These are phyloP conservation scores for Gymnodraco acuticeps DNA, from an alignment of 2,797 vertebrate genomes.

Conservation along the genomic window DNA sequence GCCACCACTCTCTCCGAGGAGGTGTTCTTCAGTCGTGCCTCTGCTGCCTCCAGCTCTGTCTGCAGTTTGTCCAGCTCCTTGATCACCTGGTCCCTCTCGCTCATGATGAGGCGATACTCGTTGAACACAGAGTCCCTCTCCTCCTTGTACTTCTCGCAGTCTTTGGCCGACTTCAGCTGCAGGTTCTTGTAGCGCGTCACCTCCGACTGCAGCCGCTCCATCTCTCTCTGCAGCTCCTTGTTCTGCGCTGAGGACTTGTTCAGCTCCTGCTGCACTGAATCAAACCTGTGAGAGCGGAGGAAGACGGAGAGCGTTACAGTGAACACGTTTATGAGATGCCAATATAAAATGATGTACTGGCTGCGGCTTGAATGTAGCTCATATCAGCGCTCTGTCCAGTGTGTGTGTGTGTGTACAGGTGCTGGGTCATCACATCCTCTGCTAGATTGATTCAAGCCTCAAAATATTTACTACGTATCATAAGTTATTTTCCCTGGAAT, in stretches of 20 bases:
- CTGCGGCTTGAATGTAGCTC: slow-evolving; percentile 18
- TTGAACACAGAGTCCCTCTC: slow-evolving; percentile 98
- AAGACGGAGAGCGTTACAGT: background rate
- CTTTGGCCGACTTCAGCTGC: slow-evolving; percentile 93
- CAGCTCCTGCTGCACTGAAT: slow-evolving; percentile 94
- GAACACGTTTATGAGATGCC: background rate
- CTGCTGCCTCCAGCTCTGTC: slow-evolving; percentile 94
- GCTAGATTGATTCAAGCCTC: slow-evolving; percentile 88
- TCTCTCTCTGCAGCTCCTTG: slow-evolving; percentile 96
- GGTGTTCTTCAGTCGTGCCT: slow-evolving; percentile 95
- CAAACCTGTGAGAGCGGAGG: slow-evolving; percentile 84
- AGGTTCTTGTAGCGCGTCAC: slow-evolving; percentile 95
- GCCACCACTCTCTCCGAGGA: slow-evolving; percentile 95
- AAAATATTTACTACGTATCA: slow-evolving; percentile 1
- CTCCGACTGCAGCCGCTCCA: slow-evolving; percentile 96
- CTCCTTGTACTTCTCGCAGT: slow-evolving; percentile 97
- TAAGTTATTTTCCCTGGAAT: background rate
- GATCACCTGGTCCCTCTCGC: slow-evolving; percentile 98
- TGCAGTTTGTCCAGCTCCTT: slow-evolving; percentile 98
- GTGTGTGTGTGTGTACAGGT: background rate
- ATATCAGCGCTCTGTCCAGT: background rate
- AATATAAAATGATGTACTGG: slow-evolving; percentile 12
- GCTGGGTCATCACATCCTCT: slow-evolving; percentile 39
- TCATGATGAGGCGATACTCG: slow-evolving; percentile 99
- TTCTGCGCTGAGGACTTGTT: slow-evolving; percentile 94